Evolutionary conservation across 1,140 invertebrate species (phyloP).

Genomic region (Drosophila bifasciata): DNA sequence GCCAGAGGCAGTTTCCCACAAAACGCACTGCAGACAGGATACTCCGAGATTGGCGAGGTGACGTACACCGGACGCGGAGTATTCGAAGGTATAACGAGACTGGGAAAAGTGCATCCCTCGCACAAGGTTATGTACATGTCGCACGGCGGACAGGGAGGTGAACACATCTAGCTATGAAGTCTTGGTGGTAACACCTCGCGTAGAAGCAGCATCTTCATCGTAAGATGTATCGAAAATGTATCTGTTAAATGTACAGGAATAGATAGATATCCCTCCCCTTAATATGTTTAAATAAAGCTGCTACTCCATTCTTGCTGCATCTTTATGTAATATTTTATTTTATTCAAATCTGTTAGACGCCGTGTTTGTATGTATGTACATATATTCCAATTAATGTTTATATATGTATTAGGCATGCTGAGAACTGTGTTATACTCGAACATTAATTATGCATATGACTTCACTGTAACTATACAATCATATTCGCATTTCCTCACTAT

Average conservation of each 20-base stretch:
- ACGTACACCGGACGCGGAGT: constrained; percentile 87
- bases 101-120: constrained; percentile 90
- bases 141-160: constrained; percentile 87
- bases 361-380: too few relatives aligned
- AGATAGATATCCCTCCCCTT: too few relatives aligned
- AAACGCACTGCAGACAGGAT: constrained; percentile 86
- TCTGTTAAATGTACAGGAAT: neutral
- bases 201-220: constrained; percentile 35
- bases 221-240: neutral
- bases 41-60: constrained; percentile 86
- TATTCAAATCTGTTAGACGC: constrained; percentile 61
- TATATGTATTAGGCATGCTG: constrained; percentile 47
- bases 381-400: constrained; percentile 47
- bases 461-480: constrained; percentile 32
- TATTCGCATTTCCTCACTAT: constrained; percentile 22
- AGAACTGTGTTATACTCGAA: constrained; percentile 57
- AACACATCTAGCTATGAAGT: constrained; percentile 61
- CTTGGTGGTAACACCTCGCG: constrained; percentile 54
- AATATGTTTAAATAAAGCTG: neutral
- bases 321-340: constrained; percentile 43
- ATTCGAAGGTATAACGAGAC: constrained; percentile 86
- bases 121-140: constrained; percentile 89
- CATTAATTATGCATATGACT: constrained; percentile 56
- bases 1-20: constrained; percentile 85
- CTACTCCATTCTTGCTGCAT: constrained; percentile 10